phyloP scores from a whole-genome alignment of 2,797 vertebrate species.

The Coregonus ussuriensis region DNA sequence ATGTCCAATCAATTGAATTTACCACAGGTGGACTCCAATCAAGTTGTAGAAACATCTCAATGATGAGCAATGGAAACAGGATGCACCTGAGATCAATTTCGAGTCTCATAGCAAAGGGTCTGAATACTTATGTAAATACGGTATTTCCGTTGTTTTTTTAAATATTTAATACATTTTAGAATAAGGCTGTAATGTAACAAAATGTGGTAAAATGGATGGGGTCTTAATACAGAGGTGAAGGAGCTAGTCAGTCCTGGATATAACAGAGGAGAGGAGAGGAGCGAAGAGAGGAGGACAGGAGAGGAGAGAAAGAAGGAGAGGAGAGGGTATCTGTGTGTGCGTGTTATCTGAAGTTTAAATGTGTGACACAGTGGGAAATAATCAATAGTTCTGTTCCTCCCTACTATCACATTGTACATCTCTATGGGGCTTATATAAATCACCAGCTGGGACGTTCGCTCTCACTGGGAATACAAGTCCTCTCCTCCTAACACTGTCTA shows the following conservation, averaged over 20 bases:
- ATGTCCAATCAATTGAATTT: too few relatives aligned
- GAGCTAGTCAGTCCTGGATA: not conserved
- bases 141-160: too few relatives aligned
- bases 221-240: not conserved
- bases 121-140: too few relatives aligned
- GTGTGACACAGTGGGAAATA: conserved; percentile 51
- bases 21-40: too few relatives aligned
- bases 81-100: too few relatives aligned
- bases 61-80: too few relatives aligned
- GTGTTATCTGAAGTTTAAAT: conserved; percentile 52
- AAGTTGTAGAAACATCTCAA: too few relatives aligned
- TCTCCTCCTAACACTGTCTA: conserved; percentile 21
- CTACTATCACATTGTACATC: conserved; percentile 1
- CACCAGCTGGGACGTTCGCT: not conserved
- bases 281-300: too few relatives aligned
- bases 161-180: too few relatives aligned
- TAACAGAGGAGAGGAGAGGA: not conserved
- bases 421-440: not conserved
- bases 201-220: too few relatives aligned
- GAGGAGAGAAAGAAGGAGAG: not conserved
- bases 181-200: too few relatives aligned
- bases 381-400: conserved; percentile 54
- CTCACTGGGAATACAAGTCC: not conserved
- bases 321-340: not conserved
- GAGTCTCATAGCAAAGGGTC: too few relatives aligned